A percentile compares a stretch with the other conserved stretches of the same genome.
Conservation (phyloP, 2,888 invertebrate genomes). For the Glaucopsyche alexis region DNA sequence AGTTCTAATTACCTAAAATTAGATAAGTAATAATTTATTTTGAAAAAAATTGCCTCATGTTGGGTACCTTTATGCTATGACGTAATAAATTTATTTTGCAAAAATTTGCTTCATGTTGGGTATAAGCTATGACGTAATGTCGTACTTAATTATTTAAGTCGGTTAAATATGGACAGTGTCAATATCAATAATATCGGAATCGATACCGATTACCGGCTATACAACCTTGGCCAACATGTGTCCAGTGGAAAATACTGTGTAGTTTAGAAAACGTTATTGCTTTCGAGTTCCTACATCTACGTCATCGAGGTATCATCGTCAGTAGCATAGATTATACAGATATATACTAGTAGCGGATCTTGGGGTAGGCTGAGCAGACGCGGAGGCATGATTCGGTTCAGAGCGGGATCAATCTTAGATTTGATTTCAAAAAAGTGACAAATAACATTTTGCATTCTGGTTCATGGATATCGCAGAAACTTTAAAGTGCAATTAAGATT, state of each 20-base stretch:
- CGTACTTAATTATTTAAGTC: background rate
- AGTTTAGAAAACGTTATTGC: background rate
- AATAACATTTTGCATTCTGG: too few relatives aligned
- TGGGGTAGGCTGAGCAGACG: too few relatives aligned
- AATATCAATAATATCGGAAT: background rate
- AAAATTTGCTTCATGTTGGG: background rate
- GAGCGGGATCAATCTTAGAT: too few relatives aligned
- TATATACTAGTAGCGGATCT: too few relatives aligned
- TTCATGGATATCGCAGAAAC: too few relatives aligned
- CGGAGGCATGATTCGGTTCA: too few relatives aligned
- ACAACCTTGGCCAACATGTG: slow-evolving; percentile 5
- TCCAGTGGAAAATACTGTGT: background rate
- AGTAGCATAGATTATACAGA: too few relatives aligned
- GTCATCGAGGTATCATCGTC: background rate
- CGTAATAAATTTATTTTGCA: background rate
- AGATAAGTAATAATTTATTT: too few relatives aligned
- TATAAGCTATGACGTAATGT: background rate
- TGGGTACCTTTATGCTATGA: background rate
- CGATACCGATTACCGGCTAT: background rate
- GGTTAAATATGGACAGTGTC: background rate
- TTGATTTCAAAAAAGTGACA: too few relatives aligned
- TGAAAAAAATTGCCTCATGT: background rate
- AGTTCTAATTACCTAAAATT: too few relatives aligned
- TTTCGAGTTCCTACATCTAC: background rate
- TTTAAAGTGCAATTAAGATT: too few relatives aligned